Evolutionary conservation across 2,113 vertebrate genomes (phyloP), one percentile per base, ranked within the genome.

Genomic region (Corythaixoides concolor): DNA sequence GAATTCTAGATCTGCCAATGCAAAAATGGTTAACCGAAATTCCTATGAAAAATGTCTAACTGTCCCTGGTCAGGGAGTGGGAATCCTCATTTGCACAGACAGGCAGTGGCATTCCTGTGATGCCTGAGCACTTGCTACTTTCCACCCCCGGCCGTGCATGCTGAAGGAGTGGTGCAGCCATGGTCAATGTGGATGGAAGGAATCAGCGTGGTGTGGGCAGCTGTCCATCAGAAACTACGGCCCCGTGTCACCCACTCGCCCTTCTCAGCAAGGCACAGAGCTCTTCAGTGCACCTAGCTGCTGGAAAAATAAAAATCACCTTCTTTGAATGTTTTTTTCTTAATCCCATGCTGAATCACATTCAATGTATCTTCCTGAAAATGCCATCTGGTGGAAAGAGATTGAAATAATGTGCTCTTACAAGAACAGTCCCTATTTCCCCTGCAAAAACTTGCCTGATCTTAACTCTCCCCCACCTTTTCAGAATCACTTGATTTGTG

Each of bases 91-190:
- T 47, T 64, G 22, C 43, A 37, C 26, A 78, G 66, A 35, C 12
- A 35, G 1, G 2, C 0, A 0, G 23, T 56, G 52, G 12, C 58
- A n/a, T 70, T 33, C 17, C 32, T 1, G 0, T 19, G 11, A 37
- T 1, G 2, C 20, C 43, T 37, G 26, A 69, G 62, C 8, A 23
- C 0, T 2, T 39, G 41, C 8, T 67, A 3, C 30, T 27, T 77
- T 50, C 28, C 35, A 43, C 11, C 17, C 6, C 9, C 16, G 11
- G 4, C 52, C 28, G 7, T 8, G 10, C 14, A 17, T 6, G 12
- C 32, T 56, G 32, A 53, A 41, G 23, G 49, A 45, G 16, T 30
- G 4, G 20, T 41, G 47, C 22, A 72, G 41, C 22, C 26, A 1
- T 13, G 22, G 35, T 23, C 24, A 1, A 20, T 3, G 9, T 26